A percentile compares a stretch with the other conserved stretches of the same genome.
Conservation (phyloP, 1,140 invertebrate species). For the Geopemphigus sp. region DNA sequence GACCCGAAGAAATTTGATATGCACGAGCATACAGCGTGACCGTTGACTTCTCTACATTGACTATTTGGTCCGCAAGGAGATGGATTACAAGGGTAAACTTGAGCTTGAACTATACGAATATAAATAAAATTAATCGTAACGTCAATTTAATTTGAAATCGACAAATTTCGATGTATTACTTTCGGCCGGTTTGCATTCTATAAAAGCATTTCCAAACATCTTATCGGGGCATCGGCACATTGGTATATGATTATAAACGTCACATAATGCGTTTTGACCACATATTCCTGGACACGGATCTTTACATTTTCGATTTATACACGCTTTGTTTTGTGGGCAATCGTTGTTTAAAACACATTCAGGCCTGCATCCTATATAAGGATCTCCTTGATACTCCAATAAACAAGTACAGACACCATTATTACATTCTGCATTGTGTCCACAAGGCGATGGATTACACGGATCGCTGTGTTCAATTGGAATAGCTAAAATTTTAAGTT, state of each 20-base stretch:
- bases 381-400: slow-evolving; percentile 60
- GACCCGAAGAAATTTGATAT: slow-evolving; percentile 65
- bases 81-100: slow-evolving; percentile 58
- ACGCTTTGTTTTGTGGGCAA: slow-evolving; percentile 66
- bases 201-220: slow-evolving; percentile 72
- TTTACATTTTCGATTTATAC: slow-evolving; percentile 71
- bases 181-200: slow-evolving; percentile 62
- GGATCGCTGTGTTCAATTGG: slow-evolving; percentile 57
- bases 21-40: slow-evolving; percentile 68
- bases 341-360: slow-evolving; percentile 67
- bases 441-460: slow-evolving; percentile 75
- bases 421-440: slow-evolving; percentile 73
- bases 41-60: slow-evolving; percentile 65
- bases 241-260: slow-evolving; percentile 66
- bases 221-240: slow-evolving; percentile 67
- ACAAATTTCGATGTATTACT: slow-evolving; percentile 58
- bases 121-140: neutral
- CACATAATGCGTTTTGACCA: slow-evolving; percentile 68
- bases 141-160: neutral
- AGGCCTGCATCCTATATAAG: slow-evolving; percentile 65
- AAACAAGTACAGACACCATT: slow-evolving; percentile 67
- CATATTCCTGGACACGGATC: slow-evolving; percentile 75
- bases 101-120: slow-evolving; percentile 51
- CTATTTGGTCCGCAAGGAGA: slow-evolving; percentile 61
- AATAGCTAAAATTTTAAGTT: slow-evolving; percentile 51